phyloP scores from a whole-genome alignment of 1,140 invertebrate genomes.

The Drosophila sp. region DNA sequence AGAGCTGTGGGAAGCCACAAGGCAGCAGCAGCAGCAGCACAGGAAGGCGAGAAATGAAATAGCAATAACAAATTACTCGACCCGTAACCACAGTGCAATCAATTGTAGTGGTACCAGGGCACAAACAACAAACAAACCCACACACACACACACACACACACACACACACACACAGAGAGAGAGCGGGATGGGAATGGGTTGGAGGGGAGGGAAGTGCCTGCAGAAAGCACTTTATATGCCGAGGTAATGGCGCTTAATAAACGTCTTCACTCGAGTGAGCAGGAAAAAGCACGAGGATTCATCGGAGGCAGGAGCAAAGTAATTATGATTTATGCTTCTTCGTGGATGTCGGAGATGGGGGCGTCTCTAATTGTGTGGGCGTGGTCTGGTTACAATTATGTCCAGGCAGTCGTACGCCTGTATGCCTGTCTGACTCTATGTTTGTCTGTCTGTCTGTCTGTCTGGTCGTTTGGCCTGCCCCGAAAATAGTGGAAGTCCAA shows the following conservation, averaged over 20 bases:
- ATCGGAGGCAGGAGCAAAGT: slow-evolving; percentile 37
- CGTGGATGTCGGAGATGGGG: slow-evolving; percentile 62
- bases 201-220: slow-evolving; percentile 32
- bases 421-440: background rate
- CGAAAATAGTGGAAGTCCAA: slow-evolving; percentile 71
- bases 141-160: slow-evolving; percentile 12
- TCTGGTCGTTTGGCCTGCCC: slow-evolving; percentile 27
- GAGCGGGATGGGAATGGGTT: background rate
- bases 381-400: slow-evolving; percentile 66
- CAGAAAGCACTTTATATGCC: slow-evolving; percentile 74
- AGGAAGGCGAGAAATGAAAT: slow-evolving; percentile 17
- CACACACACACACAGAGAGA: background rate
- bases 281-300: slow-evolving; percentile 9
- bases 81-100: slow-evolving; percentile 73
- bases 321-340: slow-evolving; percentile 73
- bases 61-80: slow-evolving; percentile 66
- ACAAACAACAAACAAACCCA: slow-evolving; percentile 37
- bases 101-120: slow-evolving; percentile 67
- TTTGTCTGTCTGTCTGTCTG: background rate
- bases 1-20: slow-evolving; percentile 34
- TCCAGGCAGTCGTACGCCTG: slow-evolving; percentile 14
- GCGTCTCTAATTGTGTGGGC: slow-evolving; percentile 63
- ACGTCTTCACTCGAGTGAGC: slow-evolving; percentile 74
- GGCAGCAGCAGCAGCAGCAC: background rate
- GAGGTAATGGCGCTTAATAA: slow-evolving; percentile 76